phyloP scores from a whole-genome alignment of 2,888 invertebrate species.

The Ypsolopha scabrella region DNA sequence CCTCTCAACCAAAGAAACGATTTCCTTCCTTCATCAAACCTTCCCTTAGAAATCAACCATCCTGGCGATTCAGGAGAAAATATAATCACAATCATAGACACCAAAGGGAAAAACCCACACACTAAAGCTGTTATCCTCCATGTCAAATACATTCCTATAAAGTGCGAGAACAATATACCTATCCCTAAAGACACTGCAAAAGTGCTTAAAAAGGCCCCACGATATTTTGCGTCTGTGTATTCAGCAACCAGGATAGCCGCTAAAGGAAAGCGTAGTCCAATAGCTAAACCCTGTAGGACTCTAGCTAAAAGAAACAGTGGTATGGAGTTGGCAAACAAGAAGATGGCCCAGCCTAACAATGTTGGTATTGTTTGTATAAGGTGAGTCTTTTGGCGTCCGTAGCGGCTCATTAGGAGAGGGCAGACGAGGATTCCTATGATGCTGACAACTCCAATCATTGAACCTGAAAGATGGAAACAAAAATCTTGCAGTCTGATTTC shows the following conservation, averaged over 20 bases:
- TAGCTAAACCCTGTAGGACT: conserved; percentile 22
- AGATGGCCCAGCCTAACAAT: conserved; percentile 20
- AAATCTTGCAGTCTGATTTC: no score
- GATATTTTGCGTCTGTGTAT: conserved; percentile 44
- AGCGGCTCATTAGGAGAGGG: conserved; percentile 34
- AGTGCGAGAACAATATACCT: conserved; percentile 63
- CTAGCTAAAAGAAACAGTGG: conserved; percentile 9
- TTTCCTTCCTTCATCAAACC: conserved; percentile 41
- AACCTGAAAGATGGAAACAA: conserved; percentile 5
- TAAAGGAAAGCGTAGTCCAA: conserved; percentile 38
- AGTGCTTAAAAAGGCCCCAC: conserved; percentile 58
- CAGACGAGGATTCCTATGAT: conserved; percentile 5
- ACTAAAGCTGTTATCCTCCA: conserved; percentile 52
- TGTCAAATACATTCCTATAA: conserved; percentile 54
- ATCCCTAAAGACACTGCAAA: conserved; percentile 54
- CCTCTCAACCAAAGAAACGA: conserved; percentile 58
- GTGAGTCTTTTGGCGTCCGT: conserved; percentile 47
- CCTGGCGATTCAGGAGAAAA: conserved; percentile 60
- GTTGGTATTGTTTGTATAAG: conserved; percentile 22
- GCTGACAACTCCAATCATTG: conserved; percentile 2
- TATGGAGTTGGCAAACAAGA: conserved; percentile 3
- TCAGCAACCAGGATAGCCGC: conserved; percentile 44
- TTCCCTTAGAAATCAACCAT: conserved; percentile 61
- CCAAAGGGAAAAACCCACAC: conserved; percentile 30
- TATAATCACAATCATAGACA: conserved; percentile 21